phyloP scores from a whole-genome alignment of 2,113 vertebrate species.

The Galemys pyrenaicus region DNA sequence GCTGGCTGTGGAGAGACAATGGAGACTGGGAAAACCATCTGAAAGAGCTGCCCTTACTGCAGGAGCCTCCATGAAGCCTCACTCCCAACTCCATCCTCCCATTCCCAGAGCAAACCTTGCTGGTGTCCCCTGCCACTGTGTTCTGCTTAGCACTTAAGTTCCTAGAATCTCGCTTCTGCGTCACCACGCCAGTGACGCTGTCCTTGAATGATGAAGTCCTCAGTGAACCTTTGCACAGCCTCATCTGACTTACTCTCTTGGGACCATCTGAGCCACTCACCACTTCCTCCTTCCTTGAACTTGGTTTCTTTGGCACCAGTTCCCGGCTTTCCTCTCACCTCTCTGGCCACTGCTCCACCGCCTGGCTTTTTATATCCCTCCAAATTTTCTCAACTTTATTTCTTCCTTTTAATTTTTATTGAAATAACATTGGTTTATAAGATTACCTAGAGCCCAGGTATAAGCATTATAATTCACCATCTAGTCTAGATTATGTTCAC shows the following conservation, averaged over 20 bases:
- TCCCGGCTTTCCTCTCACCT: constrained; percentile 1
- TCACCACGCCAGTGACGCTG: not conserved
- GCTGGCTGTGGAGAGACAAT: not conserved
- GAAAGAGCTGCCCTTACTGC: not conserved
- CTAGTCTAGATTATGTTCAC: not conserved
- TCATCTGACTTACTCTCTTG: not conserved
- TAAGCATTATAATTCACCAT: not conserved
- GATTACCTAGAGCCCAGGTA: not conserved
- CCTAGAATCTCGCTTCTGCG: not conserved
- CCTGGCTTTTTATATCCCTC: not conserved
- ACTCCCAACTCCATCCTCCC: not conserved
- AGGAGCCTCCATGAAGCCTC: not conserved
- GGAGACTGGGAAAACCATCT: not conserved
- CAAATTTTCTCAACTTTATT: not conserved
- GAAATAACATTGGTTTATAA: not conserved
- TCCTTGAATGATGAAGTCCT: not conserved
- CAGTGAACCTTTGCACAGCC: constrained; percentile 1
- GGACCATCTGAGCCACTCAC: not conserved
- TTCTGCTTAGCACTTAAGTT: not conserved
- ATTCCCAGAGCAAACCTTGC: not conserved
- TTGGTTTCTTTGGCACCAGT: constrained; percentile 35
- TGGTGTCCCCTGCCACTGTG: not conserved
- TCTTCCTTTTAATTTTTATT: not conserved
- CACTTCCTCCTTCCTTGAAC: constrained; percentile 49
- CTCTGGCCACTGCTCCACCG: not conserved